Evolutionary conservation across 2,888 invertebrate genomes (phyloP), one percentile per base, ranked within the genome.

Genomic region (Acronicta leporina): DNA sequence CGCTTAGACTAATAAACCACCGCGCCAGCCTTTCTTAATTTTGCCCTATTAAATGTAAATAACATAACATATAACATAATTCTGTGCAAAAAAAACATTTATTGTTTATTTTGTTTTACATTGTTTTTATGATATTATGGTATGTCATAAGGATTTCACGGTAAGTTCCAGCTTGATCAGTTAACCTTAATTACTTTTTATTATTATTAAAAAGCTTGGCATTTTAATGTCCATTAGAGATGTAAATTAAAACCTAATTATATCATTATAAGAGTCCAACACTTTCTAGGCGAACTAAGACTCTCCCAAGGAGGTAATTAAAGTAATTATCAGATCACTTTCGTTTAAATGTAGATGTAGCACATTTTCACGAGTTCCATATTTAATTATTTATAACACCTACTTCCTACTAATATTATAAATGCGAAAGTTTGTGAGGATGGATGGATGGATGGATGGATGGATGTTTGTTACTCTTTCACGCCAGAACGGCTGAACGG

Each of bases 231-330:
- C 35, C 10, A 33, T 2, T 30, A 35, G 47, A 40, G 51, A 59
- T 52, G 38, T 42, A 65, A 67, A 67, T 67, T 53, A 59, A 67
- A 48, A 72, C 13, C 20, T 11, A 65, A 65, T 66, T 49, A 71
- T n/a, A 40, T 14, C 25, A 30, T 51, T 16, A 42, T 25, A 38
- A 16, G 10, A 58, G 49, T 66, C 20, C 40, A 52, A 66, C 48
- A 38, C 13, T 41, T 27, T 40, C 20, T 30, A 10, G 40, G n/a
- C 30, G 11, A n/a, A 13, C 41, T 16, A 6, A 15, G 27, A 42
- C 35, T n/a, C 43, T 25, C 41, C 45, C 5, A 47, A 41, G 59
- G 20, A 20, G 20, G 20, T 45, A 61, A 49, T 50, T 54, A 30
- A 59, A 41, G 46, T 6, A 44, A 64, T 56, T 30, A 70, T 70